A percentile compares a stretch with the other conserved stretches of the same genome.
phyloP scores from a whole-genome alignment of 2,113 vertebrate species.

The Acinonyx jubatus region DNA sequence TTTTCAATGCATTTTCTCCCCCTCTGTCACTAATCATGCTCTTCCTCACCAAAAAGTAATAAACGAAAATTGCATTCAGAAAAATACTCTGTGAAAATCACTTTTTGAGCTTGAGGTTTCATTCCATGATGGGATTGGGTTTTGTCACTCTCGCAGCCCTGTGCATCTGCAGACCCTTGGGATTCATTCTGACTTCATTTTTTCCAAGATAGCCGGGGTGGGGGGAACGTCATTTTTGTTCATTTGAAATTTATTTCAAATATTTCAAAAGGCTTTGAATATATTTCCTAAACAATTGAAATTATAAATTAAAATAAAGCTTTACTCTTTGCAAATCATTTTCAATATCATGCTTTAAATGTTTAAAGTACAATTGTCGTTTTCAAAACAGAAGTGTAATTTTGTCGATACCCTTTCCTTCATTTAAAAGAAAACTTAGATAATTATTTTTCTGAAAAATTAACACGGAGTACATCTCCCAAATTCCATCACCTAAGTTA shows the following conservation, averaged over 20 bases:
- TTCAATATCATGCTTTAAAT: neutral
- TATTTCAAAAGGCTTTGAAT: neutral
- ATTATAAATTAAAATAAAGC: neutral
- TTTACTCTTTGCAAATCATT: neutral
- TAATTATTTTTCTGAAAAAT: neutral
- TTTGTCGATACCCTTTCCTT: neutral
- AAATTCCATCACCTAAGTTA: neutral
- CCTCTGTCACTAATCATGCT: slow-evolving; percentile 49
- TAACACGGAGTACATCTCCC: neutral
- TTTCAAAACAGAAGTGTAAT: neutral
- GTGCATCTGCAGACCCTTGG: neutral
- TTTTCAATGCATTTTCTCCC: slow-evolving; percentile 33
- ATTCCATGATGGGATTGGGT: neutral
- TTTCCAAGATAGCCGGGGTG: neutral
- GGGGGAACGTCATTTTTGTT: neutral
- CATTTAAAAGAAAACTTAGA: neutral
- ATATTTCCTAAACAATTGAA: neutral
- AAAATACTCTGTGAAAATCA: slow-evolving; percentile 19
- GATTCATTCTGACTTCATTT: neutral
- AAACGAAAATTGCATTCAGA: slow-evolving; percentile 1
- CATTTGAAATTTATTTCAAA: neutral
- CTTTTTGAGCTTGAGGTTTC: neutral
- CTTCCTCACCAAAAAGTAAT: slow-evolving; percentile 12
- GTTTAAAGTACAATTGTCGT: neutral
- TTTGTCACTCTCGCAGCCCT: neutral